Conservation (phyloP, 1,140 invertebrate species). For the Luehdorfia chinensis region DNA sequence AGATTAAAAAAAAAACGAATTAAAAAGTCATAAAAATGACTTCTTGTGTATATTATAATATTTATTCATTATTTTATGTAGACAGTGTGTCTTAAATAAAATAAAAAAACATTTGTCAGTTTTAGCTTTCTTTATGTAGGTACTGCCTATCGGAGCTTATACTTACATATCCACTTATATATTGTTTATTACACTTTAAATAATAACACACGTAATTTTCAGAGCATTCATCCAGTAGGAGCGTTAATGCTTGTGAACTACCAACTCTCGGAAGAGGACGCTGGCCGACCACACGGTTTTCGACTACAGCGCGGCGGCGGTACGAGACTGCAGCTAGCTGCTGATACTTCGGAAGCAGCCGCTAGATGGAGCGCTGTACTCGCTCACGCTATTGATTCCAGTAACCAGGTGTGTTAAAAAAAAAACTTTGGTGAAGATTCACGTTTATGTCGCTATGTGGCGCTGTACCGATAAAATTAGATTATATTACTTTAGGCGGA, state of each 20-base stretch:
- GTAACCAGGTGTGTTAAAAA: conserved; percentile 75
- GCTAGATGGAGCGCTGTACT: conserved; percentile 87
- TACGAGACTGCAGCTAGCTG: conserved; percentile 88
- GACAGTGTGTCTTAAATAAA: no score
- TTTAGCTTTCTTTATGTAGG: no score
- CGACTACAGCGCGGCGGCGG: conserved; percentile 87
- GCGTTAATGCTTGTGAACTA: conserved; percentile 92
- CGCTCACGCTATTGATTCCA: conserved; percentile 82
- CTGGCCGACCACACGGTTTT: conserved; percentile 57
- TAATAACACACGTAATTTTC: no score
- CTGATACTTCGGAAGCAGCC: conserved; percentile 86
- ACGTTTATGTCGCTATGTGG: neutral
- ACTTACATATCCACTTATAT: no score
- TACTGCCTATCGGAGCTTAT: no score
- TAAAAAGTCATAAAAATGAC: no score
- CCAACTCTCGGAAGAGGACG: conserved; percentile 82
- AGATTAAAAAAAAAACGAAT: no score
- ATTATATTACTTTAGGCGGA: no score
- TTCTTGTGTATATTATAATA: no score
- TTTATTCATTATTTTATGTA: no score
- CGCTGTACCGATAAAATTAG: conserved; percentile 13
- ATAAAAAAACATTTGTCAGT: no score
- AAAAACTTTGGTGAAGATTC: neutral
- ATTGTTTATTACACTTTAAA: no score
- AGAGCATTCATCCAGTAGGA: conserved; percentile 93